Evolutionary conservation across 1,140 invertebrate species (phyloP).

Genomic region (Heliconius melpomene): DNA sequence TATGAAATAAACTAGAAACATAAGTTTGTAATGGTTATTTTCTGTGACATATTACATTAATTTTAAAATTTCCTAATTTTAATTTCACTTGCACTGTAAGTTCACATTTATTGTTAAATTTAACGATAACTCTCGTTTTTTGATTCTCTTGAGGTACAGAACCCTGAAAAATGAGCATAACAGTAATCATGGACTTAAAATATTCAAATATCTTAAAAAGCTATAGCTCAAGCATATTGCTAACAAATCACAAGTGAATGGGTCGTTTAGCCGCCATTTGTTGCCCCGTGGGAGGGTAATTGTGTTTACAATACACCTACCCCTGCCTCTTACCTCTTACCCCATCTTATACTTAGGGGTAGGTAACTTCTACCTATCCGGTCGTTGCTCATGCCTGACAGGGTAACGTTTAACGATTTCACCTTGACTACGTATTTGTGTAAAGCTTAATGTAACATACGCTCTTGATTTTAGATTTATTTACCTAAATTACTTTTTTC

Average conservation of each 20-base stretch:
- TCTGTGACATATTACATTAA: too few species aligned
- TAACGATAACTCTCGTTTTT: neutral
- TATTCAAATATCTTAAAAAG: constrained; percentile 43
- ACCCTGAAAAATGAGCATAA: neutral
- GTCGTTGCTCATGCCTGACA: constrained; percentile 42
- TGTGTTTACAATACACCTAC: constrained; percentile 72
- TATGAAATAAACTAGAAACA: too few species aligned
- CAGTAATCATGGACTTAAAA: neutral
- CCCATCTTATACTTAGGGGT: constrained; percentile 28
- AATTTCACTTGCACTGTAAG: too few species aligned
- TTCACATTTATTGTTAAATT: too few species aligned
- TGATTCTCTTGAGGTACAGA: neutral
- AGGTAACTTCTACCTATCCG: constrained; percentile 30
- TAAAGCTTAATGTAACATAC: constrained; percentile 34
- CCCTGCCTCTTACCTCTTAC: constrained; percentile 37
- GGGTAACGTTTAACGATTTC: constrained; percentile 48
- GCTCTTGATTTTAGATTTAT: constrained; percentile 32
- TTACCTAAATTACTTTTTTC: neutral
- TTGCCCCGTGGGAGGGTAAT: constrained; percentile 68
- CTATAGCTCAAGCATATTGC: constrained; percentile 75
- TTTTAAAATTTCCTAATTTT: too few species aligned
- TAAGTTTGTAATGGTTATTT: too few species aligned
- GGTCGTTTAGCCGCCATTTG: constrained; percentile 78
- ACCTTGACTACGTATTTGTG: constrained; percentile 38
- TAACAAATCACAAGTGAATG: constrained; percentile 78